A percentile compares a stretch with the other conserved stretches of the same genome.
These are phyloP conservation scores for Grantiella picta DNA, from an alignment of 2,113 vertebrate species.

Conservation along the genomic window DNA sequence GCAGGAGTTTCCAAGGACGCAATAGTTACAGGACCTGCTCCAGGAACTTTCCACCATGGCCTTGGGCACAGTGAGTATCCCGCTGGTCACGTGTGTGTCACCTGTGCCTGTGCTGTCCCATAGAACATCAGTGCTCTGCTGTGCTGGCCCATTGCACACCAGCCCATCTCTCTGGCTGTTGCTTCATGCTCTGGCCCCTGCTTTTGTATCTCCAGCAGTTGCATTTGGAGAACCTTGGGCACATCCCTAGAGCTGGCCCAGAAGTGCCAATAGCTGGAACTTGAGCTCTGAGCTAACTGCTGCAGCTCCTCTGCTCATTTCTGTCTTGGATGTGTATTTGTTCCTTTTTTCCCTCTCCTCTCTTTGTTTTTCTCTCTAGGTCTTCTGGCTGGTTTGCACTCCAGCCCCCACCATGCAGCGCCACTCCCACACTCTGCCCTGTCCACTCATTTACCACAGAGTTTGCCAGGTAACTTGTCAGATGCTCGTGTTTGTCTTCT, in stretches of 20 bases:
- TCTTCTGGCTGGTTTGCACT: slow-evolving; percentile 82
- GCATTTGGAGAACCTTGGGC: not conserved
- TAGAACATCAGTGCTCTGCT: not conserved
- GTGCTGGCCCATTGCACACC: not conserved
- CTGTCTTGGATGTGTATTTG: slow-evolving; percentile 64
- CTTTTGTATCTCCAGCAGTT: slow-evolving; percentile 1
- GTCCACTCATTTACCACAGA: slow-evolving; percentile 78
- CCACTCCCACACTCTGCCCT: slow-evolving; percentile 78
- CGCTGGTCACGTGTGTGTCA: not conserved
- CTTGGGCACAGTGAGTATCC: slow-evolving; percentile 81
- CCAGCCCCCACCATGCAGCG: slow-evolving; percentile 75
- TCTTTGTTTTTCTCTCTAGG: slow-evolving; percentile 72
- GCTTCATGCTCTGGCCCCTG: not conserved
- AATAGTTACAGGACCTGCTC: slow-evolving; percentile 77
- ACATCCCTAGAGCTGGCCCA: not conserved
- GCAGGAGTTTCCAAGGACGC: slow-evolving; percentile 78
- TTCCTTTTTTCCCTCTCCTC: slow-evolving; percentile 51
- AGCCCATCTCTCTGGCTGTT: not conserved
- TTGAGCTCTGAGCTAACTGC: not conserved
- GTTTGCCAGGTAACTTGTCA: slow-evolving; percentile 80
- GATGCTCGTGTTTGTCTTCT: not conserved
- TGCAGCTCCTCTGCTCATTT: slow-evolving; percentile 22
- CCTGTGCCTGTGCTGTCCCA: not conserved
- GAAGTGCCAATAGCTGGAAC: not conserved
- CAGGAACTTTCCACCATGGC: slow-evolving; percentile 81